Percentiles rank a stretch among this genome's conserved stretches.
Conservation (phyloP, 2,113 vertebrate genomes). For the Bubalus kerabau region DNA sequence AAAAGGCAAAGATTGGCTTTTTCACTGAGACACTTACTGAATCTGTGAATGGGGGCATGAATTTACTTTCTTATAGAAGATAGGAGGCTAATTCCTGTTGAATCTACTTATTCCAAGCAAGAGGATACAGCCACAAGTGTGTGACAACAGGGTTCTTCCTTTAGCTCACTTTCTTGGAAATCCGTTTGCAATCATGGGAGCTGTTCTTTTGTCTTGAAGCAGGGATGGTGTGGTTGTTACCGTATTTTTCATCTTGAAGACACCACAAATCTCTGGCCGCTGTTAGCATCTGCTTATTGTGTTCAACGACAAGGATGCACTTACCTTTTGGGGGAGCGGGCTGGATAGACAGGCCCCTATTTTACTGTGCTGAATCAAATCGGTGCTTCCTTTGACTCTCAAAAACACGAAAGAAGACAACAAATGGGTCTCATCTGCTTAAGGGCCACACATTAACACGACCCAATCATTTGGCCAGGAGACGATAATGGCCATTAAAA, state of each 20-base stretch:
- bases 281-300: neutral
- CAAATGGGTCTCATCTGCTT: slow-evolving; percentile 53
- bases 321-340: neutral
- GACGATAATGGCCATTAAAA: slow-evolving; percentile 55
- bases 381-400: neutral
- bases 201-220: neutral
- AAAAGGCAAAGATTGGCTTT: neutral
- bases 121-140: neutral
- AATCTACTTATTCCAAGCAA: neutral
- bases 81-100: neutral
- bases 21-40: neutral
- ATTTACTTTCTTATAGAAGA: neutral
- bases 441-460: slow-evolving; percentile 41
- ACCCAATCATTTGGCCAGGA: slow-evolving; percentile 26
- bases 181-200: neutral
- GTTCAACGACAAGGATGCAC: neutral
- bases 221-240: neutral
- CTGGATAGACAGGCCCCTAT: neutral
- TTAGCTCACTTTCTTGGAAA: neutral
- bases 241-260: neutral
- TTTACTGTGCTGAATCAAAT: neutral
- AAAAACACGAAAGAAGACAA: neutral
- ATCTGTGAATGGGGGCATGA: neutral
- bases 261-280: neutral
- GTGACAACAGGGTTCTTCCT: neutral